A percentile compares a stretch with the other conserved stretches of the same genome.
These are phyloP conservation scores for Sphenopsis melanotis DNA, from an alignment of 2,797 vertebrate species.

Conservation along the genomic window DNA sequence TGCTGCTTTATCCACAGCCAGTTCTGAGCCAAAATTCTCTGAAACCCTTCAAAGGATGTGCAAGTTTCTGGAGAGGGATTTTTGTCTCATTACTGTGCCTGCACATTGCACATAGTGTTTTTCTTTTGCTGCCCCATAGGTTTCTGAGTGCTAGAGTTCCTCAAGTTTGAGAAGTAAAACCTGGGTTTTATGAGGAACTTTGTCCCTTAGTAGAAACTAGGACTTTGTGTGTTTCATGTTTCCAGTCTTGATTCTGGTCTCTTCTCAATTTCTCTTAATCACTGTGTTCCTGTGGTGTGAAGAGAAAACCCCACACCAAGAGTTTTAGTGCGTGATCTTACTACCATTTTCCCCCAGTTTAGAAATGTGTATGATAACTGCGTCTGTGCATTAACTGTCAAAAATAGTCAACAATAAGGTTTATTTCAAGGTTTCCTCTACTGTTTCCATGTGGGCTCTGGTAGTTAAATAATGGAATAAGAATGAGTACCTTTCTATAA, in stretches of 20 bases:
- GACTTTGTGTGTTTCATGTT: not conserved
- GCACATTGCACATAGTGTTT: not conserved
- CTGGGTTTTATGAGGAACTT: not conserved
- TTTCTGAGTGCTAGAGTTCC: not conserved
- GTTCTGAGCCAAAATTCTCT: not conserved
- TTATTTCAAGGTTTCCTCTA: not conserved
- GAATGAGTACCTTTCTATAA: not conserved
- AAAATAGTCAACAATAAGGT: not conserved
- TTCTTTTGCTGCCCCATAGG: not conserved
- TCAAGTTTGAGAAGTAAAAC: not conserved
- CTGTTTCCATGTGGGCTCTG: not conserved
- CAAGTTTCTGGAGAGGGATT: not conserved
- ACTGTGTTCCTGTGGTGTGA: not conserved
- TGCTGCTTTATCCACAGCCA: not conserved
- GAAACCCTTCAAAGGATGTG: not conserved
- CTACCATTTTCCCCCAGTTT: accelerated
- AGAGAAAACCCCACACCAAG: not conserved
- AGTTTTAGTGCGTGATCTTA: not conserved
- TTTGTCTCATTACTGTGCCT: not conserved
- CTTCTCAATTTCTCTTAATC: not conserved
- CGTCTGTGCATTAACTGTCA: not conserved
- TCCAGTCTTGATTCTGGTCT: not conserved
- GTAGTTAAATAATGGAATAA: not conserved
- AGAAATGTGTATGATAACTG: not conserved
- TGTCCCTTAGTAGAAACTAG: not conserved